phyloP scores from a whole-genome alignment of 2,797 vertebrate genomes.

The Gallirallus australis region DNA sequence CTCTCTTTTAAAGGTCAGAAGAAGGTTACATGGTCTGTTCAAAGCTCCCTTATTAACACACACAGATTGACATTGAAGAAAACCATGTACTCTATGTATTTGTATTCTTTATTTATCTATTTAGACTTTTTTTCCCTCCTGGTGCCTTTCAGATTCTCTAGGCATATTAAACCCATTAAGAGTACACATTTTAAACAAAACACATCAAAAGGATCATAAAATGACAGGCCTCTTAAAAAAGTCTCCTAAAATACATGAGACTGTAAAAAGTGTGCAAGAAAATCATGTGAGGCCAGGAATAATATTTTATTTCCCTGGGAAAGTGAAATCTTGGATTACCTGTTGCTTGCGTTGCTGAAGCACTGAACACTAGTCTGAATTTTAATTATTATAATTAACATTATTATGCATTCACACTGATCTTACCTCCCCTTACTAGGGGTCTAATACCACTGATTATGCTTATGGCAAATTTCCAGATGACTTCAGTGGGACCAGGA shows the following conservation, averaged over 20 bases:
- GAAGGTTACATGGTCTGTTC: slow-evolving; percentile 8
- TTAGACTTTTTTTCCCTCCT: slow-evolving; percentile 26
- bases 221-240: background rate
- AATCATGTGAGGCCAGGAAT: slow-evolving; percentile 48
- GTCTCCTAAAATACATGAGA: slow-evolving; percentile 36
- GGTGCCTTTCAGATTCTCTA: slow-evolving; percentile 8
- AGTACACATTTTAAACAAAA: slow-evolving; percentile 40
- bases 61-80: slow-evolving; percentile 38
- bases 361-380: background rate
- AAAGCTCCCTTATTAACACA: background rate
- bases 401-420: background rate
- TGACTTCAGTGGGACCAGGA: background rate
- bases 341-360: slow-evolving; percentile 8
- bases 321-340: slow-evolving; percentile 54
- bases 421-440: background rate
- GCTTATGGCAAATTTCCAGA: background rate
- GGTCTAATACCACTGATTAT: background rate
- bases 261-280: slow-evolving; percentile 57
- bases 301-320: slow-evolving; percentile 55
- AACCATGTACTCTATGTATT: background rate
- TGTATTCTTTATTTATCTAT: slow-evolving; percentile 55
- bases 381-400: slow-evolving; percentile 17
- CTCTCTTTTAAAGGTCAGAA: background rate
- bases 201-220: slow-evolving; percentile 31
- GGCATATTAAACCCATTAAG: slow-evolving; percentile 13